Evolutionary conservation across 2,113 vertebrate species (phyloP).

Genomic region (Colinus virginianus): DNA sequence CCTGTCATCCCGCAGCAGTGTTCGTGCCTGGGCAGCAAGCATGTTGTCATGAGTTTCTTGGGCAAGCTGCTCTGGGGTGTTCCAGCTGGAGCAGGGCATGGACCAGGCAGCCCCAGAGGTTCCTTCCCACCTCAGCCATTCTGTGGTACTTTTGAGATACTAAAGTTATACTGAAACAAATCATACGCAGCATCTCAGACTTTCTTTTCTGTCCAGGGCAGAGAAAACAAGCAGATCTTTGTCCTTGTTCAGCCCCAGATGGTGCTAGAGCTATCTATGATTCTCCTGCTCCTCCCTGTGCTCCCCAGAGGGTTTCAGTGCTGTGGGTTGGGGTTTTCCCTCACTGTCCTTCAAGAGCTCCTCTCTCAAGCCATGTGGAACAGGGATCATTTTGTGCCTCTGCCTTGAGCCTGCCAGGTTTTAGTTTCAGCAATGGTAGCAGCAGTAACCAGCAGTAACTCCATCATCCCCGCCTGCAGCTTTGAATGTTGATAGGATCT

Average conservation of each 20-base stretch:
- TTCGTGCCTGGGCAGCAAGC: neutral
- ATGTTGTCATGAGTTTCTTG: neutral
- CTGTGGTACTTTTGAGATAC: neutral
- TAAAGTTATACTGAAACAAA: neutral
- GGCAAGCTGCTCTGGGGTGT: too few relatives aligned
- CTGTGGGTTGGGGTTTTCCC: neutral
- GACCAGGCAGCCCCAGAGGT: neutral
- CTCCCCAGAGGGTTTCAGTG: accelerated
- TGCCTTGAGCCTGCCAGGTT: neutral
- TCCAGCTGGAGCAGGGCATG: too few relatives aligned
- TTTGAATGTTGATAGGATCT: neutral
- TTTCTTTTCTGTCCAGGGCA: neutral
- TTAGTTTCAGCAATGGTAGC: neutral
- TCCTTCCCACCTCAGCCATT: neutral
- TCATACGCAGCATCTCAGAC: neutral
- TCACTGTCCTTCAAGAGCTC: neutral
- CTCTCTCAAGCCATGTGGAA: neutral
- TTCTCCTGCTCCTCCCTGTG: neutral
- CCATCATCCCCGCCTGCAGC: neutral
- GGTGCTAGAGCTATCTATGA: neutral
- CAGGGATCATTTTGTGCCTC: neutral
- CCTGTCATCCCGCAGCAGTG: neutral
- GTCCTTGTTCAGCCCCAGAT: neutral
- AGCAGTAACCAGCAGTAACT: neutral
- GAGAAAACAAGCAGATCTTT: neutral